These are phyloP conservation scores for Tiaroga cobitis DNA, from an alignment of 2,797 vertebrate genomes.

Conservation along the genomic window DNA sequence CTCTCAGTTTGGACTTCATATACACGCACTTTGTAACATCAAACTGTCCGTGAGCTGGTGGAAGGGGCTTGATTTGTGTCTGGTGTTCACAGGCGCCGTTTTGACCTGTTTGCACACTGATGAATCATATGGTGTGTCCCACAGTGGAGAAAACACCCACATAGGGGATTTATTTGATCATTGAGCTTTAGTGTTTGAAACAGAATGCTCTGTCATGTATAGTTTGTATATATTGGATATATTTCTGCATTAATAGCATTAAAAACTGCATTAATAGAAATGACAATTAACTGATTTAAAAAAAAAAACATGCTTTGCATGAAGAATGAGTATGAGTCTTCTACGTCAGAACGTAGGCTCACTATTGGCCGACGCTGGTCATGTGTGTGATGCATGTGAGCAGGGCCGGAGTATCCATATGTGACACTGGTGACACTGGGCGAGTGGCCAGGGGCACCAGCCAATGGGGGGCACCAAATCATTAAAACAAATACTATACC, in stretches of 20 bases:
- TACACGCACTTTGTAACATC: neutral
- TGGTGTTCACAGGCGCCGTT: constrained; percentile 2
- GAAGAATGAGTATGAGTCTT: neutral
- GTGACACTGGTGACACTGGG: too few species aligned
- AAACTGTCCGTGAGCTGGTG: neutral
- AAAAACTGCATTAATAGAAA: neutral
- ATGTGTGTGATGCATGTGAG: too few species aligned
- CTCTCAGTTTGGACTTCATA: neutral
- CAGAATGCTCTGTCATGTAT: neutral
- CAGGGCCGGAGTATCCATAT: too few species aligned
- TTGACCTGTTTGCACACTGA: neutral
- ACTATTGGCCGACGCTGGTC: too few species aligned
- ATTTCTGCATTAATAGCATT: neutral
- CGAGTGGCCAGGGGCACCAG: too few species aligned
- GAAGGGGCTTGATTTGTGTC: constrained; percentile 3
- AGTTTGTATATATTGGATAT: neutral
- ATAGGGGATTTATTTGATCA: neutral
- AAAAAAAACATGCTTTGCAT: neutral
- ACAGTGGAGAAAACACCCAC: constrained; percentile 16
- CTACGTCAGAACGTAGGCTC: too few species aligned
- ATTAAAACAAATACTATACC: too few species aligned
- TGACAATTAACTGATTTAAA: neutral
- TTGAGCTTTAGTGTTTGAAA: neutral
- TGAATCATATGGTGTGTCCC: neutral
- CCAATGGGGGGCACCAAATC: too few species aligned